Evolutionary conservation across 2,797 vertebrate species (phyloP), one percentile per base, ranked within the genome.

Genomic region (Micromesistius poutassou): DNA sequence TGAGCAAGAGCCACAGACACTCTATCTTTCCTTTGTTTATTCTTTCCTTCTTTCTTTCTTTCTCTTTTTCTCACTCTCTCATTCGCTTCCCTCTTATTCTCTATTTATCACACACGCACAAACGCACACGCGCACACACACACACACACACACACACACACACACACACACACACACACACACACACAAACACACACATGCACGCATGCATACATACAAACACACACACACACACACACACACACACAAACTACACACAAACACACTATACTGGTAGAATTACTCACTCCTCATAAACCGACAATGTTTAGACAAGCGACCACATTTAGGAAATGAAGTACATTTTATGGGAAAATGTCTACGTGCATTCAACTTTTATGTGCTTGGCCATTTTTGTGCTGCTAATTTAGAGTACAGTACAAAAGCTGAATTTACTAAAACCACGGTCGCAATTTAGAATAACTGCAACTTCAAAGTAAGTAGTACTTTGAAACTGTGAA

Each of bases 281-380:
- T 87, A 84, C 81, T 89, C 87, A 86, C 62, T 80, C 79, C 82
- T 86, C 81, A 86, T 82, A 85, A 89, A 88, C 83, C 78, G 73
- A 50, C 80, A 74, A 76, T 88, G 90, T 93, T 93, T 93, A 81
- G 87, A 92, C 92, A 91, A 90, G 91, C 79, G 84, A 85, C 89
- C 81, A 25, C 90, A 81, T 82, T 85, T 85, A 91, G 91, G 89
- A 94, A 94, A 94, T 93, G 87, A 92, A 91, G 78, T 79, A 31
- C 30, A 31, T 71, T 71, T 71, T 31, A 71, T 71, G 28, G 30
- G 68, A 71, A 70, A 70, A 70, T 70, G 66, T 22, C 28, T 70
- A 14, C n/a, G 25, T 70, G 68, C 30, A 4, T 71, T 30, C 68
- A 71, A 5, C 28, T 31, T 28, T 12, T 13, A 71, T 71, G 68